phyloP scores from a whole-genome alignment of 2,797 vertebrate species.

The Xenentodon cancila region DNA sequence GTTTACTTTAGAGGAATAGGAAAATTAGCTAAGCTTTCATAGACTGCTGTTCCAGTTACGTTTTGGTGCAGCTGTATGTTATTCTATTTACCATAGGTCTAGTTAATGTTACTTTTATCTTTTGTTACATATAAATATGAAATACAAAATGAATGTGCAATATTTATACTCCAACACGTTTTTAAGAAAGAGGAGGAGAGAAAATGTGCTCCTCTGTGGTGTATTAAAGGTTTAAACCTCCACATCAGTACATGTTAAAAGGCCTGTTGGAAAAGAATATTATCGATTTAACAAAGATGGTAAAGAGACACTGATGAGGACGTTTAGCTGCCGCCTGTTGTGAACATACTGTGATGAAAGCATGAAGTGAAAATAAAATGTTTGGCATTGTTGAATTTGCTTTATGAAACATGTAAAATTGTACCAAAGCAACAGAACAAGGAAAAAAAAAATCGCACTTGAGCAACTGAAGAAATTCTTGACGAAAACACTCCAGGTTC shows the following conservation, averaged over 20 bases:
- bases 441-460: constrained; percentile 24
- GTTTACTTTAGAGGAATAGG: constrained; percentile 27
- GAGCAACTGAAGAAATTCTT: constrained; percentile 36
- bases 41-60: constrained; percentile 29
- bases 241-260: constrained; percentile 19
- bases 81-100: constrained; percentile 40
- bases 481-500: constrained; percentile 37
- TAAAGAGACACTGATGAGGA: constrained; percentile 63
- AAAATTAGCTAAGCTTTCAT: constrained; percentile 26
- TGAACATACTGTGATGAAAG: constrained; percentile 39
- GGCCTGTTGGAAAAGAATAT: constrained; percentile 9
- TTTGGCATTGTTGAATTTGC: constrained; percentile 59
- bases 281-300: constrained; percentile 21
- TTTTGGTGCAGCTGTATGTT: constrained; percentile 39
- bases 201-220: constrained; percentile 36
- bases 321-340: constrained; percentile 47
- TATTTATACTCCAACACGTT: constrained; percentile 69
- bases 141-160: constrained; percentile 74
- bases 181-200: constrained; percentile 39
- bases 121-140: constrained; percentile 58
- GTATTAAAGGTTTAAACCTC: constrained; percentile 58
- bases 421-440: constrained; percentile 60
- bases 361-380: constrained; percentile 35
- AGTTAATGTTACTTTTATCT: constrained; percentile 48
- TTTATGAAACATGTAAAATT: constrained; percentile 50